phyloP scores from a whole-genome alignment of 2,797 vertebrate species.

The Microchirus variegatus region DNA sequence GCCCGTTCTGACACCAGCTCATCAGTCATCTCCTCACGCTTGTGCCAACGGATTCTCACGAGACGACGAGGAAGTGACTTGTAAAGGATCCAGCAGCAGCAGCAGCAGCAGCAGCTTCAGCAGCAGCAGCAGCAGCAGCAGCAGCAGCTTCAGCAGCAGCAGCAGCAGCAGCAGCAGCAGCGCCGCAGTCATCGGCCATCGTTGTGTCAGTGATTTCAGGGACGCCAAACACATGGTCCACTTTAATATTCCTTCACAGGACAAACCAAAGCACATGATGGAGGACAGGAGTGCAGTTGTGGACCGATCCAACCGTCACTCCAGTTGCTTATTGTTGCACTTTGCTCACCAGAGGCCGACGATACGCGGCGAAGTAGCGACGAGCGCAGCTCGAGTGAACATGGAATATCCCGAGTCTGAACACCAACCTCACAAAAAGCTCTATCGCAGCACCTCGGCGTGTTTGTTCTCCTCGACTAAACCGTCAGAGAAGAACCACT shows the following conservation, averaged over 20 bases:
- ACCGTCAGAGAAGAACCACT: conserved; percentile 65
- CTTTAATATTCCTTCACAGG: conserved; percentile 77
- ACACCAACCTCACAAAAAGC: conserved; percentile 69
- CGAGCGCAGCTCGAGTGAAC: conserved; percentile 55
- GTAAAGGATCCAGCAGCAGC: conserved; percentile 84
- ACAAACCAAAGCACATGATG: conserved; percentile 67
- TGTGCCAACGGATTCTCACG: conserved; percentile 75
- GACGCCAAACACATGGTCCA: conserved; percentile 85
- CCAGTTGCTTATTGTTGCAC: conserved; percentile 82
- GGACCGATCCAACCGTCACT: conserved; percentile 80
- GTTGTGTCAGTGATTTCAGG: conserved; percentile 76
- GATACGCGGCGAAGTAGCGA: conserved; percentile 64
- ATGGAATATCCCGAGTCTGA: conserved; percentile 62
- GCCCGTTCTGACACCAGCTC: conserved; percentile 69
- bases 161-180: no score
- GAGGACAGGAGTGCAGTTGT: conserved; percentile 56
- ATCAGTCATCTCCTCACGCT: conserved; percentile 82
- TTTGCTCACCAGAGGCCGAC: conserved; percentile 82
- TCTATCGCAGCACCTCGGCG: conserved; percentile 84
- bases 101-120: no score
- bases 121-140: no score
- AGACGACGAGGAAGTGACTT: conserved; percentile 73
- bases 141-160: no score
- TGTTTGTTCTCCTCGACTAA: conserved; percentile 79
- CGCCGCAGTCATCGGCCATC: conserved; percentile 82